phyloP scores from a whole-genome alignment of 2,888 invertebrate genomes.

The Meandrusa payeni region DNA sequence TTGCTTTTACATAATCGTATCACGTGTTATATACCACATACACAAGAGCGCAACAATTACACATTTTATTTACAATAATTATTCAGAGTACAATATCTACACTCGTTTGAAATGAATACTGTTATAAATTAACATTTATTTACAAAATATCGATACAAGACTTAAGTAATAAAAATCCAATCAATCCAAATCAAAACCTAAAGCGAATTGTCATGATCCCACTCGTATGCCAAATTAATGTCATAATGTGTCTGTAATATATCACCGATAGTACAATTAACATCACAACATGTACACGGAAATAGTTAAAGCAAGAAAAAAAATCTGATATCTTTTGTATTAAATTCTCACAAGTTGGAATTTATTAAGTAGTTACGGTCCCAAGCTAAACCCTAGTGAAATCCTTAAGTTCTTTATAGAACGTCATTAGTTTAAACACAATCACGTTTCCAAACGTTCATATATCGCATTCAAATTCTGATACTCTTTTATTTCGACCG shows the following conservation, averaged over 20 bases:
- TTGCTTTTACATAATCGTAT: conserved; percentile 19
- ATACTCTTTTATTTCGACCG: conserved; percentile 78
- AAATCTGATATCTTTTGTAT: background rate
- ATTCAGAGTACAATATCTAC: conserved; percentile 37
- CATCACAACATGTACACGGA: conserved; percentile 8
- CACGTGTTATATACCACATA: conserved; percentile 15
- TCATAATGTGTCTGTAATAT: conserved; percentile 7
- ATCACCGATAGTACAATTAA: conserved; percentile 1
- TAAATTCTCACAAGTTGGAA: conserved; percentile 8
- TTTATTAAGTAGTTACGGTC: background rate
- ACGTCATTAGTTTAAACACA: conserved; percentile 8
- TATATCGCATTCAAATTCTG: conserved; percentile 84
- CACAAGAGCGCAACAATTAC: conserved; percentile 19
- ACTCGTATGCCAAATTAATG: background rate
- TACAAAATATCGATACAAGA: conserved; percentile 52
- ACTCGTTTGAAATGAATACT: conserved; percentile 50
- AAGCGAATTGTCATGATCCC: conserved; percentile 42
- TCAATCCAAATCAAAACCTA: conserved; percentile 45
- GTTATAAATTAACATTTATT: conserved; percentile 65
- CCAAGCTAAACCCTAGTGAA: conserved; percentile 3
- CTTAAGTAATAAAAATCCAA: conserved; percentile 46
- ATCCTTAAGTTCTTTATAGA: background rate
- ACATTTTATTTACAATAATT: conserved; percentile 33
- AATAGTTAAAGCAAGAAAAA: background rate
- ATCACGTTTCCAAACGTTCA: background rate